Evolutionary conservation across 2,797 vertebrate genomes (phyloP).

Genomic region (Catostomus latipinnis): DNA sequence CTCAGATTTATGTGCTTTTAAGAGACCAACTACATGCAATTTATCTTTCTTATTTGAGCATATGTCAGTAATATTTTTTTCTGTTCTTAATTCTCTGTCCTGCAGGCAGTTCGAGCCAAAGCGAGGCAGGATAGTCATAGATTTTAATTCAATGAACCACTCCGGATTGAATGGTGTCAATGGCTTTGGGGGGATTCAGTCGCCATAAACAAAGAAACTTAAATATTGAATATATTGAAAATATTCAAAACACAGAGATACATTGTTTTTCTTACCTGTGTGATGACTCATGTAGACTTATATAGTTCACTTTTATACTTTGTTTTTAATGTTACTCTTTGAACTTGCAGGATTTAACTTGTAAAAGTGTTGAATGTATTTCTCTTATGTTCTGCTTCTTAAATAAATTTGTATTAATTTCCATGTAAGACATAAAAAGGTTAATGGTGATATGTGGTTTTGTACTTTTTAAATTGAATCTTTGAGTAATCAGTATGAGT

Average conservation of each 20-base stretch:
- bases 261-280: neutral
- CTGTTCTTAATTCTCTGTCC: conserved; percentile 61
- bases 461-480: neutral
- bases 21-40: neutral
- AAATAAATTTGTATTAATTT: neutral
- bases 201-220: conserved; percentile 3
- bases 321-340: neutral
- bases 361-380: neutral
- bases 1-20: neutral
- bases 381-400: neutral
- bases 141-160: conserved; percentile 92
- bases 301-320: neutral
- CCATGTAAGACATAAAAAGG: neutral
- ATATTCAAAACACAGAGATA: neutral
- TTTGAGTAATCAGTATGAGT: conserved; percentile 7
- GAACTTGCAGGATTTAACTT: neutral
- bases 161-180: conserved; percentile 71
- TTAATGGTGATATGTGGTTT: neutral
- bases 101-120: conserved; percentile 89
- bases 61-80: neutral
- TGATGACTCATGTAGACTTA: neutral
- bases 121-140: conserved; percentile 86
- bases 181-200: conserved; percentile 15
- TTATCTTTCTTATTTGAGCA: neutral
- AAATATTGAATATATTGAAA: too few relatives aligned